phyloP scores from a whole-genome alignment of 2,113 vertebrate species.

The Potamarius usumacintae region DNA sequence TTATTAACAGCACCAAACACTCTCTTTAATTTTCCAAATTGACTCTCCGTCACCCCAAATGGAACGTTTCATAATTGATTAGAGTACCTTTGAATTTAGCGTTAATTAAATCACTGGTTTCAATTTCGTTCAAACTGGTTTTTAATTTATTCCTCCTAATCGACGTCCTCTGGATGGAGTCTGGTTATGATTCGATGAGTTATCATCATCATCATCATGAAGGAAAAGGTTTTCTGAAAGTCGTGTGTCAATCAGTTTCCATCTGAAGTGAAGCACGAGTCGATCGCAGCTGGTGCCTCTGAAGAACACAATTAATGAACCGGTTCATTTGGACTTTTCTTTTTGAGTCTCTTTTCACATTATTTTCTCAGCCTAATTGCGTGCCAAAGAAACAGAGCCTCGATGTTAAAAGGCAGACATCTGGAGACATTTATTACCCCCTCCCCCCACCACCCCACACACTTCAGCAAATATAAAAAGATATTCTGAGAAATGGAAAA shows the following conservation, averaged over 20 bases:
- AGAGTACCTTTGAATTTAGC: slow-evolving; percentile 42
- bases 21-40: slow-evolving; percentile 53
- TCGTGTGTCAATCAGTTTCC: slow-evolving; percentile 2
- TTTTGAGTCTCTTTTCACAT: slow-evolving; percentile 72
- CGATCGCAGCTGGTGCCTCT: slow-evolving; percentile 71
- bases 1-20: slow-evolving; percentile 53
- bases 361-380: slow-evolving; percentile 70
- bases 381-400: slow-evolving; percentile 55
- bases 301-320: slow-evolving; percentile 72
- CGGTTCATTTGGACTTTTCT: slow-evolving; percentile 66
- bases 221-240: slow-evolving; percentile 55
- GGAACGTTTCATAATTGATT: slow-evolving; percentile 49
- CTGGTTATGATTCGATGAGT: not conserved
- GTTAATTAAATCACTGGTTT: slow-evolving; percentile 42
- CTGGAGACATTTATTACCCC: slow-evolving; percentile 30
- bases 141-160: slow-evolving; percentile 26
- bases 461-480: not conserved
- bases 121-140: slow-evolving; percentile 33
- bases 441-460: not conserved
- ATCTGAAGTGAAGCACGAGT: slow-evolving; percentile 66
- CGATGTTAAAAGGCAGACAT: slow-evolving; percentile 63
- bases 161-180: slow-evolving; percentile 11
- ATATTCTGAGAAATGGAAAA: not conserved
- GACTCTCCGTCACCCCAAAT: not conserved
- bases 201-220: not conserved